A percentile compares a stretch with the other conserved stretches of the same genome.
These are phyloP conservation scores for Cuniculus paca DNA, from an alignment of 2,797 vertebrate genomes.

Conservation along the genomic window DNA sequence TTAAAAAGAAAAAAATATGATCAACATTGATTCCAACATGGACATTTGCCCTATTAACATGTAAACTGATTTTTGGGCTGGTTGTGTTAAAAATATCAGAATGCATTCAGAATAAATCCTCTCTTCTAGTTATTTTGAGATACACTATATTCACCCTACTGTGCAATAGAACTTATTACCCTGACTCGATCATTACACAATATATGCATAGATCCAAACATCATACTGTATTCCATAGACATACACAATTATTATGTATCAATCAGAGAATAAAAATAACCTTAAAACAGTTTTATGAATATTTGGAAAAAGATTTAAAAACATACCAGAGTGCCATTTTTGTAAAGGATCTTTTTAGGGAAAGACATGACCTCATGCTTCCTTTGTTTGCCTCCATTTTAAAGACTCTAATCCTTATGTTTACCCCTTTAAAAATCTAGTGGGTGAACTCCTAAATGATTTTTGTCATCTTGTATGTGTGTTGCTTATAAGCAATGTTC, in stretches of 20 bases:
- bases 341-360: constrained; percentile 78
- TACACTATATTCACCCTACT: background rate
- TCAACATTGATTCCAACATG: background rate
- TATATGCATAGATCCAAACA: background rate
- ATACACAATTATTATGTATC: background rate
- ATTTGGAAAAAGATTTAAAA: constrained; percentile 26
- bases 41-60: background rate
- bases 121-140: background rate
- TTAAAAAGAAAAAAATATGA: background rate
- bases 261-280: background rate
- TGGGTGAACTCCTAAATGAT: constrained; percentile 16
- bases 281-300: background rate
- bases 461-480: constrained; percentile 73
- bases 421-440: constrained; percentile 40
- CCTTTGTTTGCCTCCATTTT: constrained; percentile 49
- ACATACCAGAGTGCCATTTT: constrained; percentile 79
- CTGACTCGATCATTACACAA: background rate
- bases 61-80: constrained; percentile 28
- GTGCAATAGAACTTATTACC: background rate
- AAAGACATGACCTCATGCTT: background rate
- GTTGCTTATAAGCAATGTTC: constrained; percentile 71
- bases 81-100: constrained; percentile 60
- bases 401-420: constrained; percentile 47
- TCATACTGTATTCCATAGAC: background rate
- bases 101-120: constrained; percentile 44